Percentiles rank a stretch among this genome's conserved stretches.
Evolutionary conservation across 2,113 vertebrate genomes (phyloP).

Genomic region (Podarcis cretensis): DNA sequence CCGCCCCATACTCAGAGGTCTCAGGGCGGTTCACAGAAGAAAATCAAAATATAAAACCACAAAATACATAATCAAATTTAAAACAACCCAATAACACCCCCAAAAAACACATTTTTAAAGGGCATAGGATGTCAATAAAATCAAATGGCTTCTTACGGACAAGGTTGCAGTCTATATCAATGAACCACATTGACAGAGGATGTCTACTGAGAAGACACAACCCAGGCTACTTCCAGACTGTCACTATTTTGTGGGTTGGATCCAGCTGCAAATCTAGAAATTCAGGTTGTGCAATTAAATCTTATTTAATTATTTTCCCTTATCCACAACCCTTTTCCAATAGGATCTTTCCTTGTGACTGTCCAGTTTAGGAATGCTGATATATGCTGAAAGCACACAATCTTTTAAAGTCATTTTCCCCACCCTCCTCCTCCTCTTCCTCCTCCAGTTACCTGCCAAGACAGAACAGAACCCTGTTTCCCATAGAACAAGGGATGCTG

Average conservation of each 20-base stretch:
- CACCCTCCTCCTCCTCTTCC: neutral
- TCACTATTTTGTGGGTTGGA: neutral
- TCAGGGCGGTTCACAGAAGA: too few relatives aligned
- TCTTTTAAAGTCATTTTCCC: slow-evolving; percentile 17
- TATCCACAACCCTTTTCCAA: neutral
- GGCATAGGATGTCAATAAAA: too few relatives aligned
- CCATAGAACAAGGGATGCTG: neutral
- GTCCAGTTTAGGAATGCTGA: neutral
- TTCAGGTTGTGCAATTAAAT: too few relatives aligned
- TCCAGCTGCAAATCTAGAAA: too few relatives aligned
- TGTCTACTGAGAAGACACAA: too few relatives aligned
- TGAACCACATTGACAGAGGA: too few relatives aligned
- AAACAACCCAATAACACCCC: too few relatives aligned
- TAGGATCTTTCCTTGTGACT: neutral
- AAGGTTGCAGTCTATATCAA: neutral
- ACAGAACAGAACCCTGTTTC: neutral
- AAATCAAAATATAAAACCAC: too few relatives aligned
- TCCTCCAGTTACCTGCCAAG: slow-evolving; percentile 6
- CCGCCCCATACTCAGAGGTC: too few relatives aligned
- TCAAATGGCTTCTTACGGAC: neutral
- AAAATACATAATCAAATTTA: too few relatives aligned
- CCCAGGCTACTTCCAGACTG: neutral
- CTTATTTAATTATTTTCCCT: too few relatives aligned
- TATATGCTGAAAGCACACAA: neutral
- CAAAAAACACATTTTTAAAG: too few relatives aligned